These are phyloP conservation scores for Leptopilina clavipes DNA, from an alignment of 1,140 invertebrate genomes.

Conservation along the genomic window DNA sequence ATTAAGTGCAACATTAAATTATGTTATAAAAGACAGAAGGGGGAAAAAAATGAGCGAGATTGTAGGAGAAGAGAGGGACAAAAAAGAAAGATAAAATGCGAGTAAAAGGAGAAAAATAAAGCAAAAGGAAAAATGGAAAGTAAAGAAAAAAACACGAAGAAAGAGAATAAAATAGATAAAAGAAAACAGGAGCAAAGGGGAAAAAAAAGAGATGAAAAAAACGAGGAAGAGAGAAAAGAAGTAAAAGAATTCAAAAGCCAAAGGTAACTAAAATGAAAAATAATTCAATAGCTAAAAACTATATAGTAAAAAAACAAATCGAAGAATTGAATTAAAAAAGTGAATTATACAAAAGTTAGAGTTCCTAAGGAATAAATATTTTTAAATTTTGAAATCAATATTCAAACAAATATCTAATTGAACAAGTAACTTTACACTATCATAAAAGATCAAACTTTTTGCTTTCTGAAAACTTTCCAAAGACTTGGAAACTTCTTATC, in stretches of 20 bases:
- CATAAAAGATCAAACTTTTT: background rate
- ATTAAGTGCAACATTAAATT: too few species aligned
- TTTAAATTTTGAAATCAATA: background rate
- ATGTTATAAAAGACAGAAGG: too few species aligned
- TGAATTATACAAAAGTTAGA: too few species aligned
- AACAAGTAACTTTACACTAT: conserved; percentile 10
- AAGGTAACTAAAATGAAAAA: conserved; percentile 20
- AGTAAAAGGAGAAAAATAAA: conserved; percentile 36
- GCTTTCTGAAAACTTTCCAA: background rate
- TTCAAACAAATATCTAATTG: conserved; percentile 4
- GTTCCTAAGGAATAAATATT: too few species aligned
- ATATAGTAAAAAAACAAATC: too few species aligned
- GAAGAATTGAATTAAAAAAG: too few species aligned
- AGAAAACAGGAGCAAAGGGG: conserved; percentile 13
- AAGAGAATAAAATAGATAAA: conserved; percentile 42
- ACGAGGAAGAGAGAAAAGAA: conserved; percentile 32
- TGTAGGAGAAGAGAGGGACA: conserved; percentile 44
- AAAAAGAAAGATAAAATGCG: conserved; percentile 36
- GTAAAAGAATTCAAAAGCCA: conserved; percentile 50
- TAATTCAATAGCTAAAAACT: conserved; percentile 50
- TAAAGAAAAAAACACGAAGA: conserved; percentile 43
- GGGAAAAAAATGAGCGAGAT: conserved; percentile 36
- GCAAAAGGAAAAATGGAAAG: conserved; percentile 43
- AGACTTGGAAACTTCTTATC: conserved; percentile 23
- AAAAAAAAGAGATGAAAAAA: conserved; percentile 10